phyloP scores from a whole-genome alignment of 2,797 vertebrate genomes.

The Pangasius mekongensis region DNA sequence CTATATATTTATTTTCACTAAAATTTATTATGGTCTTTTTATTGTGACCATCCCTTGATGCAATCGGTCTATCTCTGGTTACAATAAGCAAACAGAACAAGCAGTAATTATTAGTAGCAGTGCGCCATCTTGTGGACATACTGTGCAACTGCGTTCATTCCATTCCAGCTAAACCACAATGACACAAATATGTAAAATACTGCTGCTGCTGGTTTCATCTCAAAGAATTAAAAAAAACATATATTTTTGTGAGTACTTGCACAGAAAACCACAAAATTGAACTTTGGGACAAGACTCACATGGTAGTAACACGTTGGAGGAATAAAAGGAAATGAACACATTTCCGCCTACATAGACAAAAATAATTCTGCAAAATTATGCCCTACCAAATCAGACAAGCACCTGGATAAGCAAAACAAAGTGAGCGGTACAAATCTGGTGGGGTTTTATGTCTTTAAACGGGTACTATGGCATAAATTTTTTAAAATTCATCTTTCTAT shows the following conservation, averaged over 20 bases:
- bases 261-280: background rate
- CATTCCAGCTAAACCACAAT: no score
- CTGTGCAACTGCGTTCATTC: conserved; percentile 25
- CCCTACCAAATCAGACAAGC: background rate
- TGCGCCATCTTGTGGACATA: conserved; percentile 62
- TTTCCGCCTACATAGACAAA: background rate
- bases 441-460: background rate
- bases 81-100: background rate
- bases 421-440: background rate
- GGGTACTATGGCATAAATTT: background rate
- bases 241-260: background rate
- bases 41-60: background rate
- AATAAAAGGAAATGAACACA: background rate
- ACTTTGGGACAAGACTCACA: background rate
- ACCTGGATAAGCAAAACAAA: background rate
- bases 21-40: background rate
- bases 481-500: background rate
- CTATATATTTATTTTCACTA: background rate
- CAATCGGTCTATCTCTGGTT: no score
- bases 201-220: background rate
- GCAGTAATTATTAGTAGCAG: background rate
- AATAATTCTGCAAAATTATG: background rate
- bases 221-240: background rate
- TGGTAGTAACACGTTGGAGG: background rate
- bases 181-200: background rate